Evolutionary conservation across 2,797 vertebrate species (phyloP), one percentile per base, ranked within the genome.

Genomic region (Hemibagrus guttatus): DNA sequence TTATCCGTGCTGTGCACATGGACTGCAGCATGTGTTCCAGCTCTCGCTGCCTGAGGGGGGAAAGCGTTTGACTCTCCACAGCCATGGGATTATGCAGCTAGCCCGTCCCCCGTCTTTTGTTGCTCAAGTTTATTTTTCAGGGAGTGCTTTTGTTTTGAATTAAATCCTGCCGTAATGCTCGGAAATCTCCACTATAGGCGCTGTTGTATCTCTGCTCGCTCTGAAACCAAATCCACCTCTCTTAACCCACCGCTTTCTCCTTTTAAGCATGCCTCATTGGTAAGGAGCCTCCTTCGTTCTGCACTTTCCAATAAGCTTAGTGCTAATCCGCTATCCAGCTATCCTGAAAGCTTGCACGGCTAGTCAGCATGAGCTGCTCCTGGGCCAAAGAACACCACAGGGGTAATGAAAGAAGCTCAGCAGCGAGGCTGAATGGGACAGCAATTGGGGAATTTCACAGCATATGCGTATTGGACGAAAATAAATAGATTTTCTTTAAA

Each of bases 141-240:
- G 89, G 86, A 61, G 17, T 16, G 21, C n/a, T 69, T 92, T 93
- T 94, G 92, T 94, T 94, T 93, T 90, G 88, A 91, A 91, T 92
- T 84, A 84, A 90, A 91, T 92, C 93, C 87, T 89, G 89, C 88
- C 91, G 89, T 93, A 94, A 94, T 92, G 84, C 91, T 82, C n/a
- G 39, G 86, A 89, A 92, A 95, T 93, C 90, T 39, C 91, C 93
- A 90, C 93, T 94, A 92, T 92, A 89, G 75, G 85, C 93, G 89
- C 81, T 66, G 80, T 89, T 86, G 81, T 69, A 31, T 71, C 63
- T 92, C 90, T 91, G 86, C 85, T 75, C 89, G 91, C 92, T 89
- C 88, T 85, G 88, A 92, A 84, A 75, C 54, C 63, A 87, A 87
- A 74, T 75, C 61, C 84, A 54, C 85, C 76, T 83, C 83, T 74